Evolutionary conservation across 2,797 vertebrate species (phyloP).

Genomic region (Columba guinea): DNA sequence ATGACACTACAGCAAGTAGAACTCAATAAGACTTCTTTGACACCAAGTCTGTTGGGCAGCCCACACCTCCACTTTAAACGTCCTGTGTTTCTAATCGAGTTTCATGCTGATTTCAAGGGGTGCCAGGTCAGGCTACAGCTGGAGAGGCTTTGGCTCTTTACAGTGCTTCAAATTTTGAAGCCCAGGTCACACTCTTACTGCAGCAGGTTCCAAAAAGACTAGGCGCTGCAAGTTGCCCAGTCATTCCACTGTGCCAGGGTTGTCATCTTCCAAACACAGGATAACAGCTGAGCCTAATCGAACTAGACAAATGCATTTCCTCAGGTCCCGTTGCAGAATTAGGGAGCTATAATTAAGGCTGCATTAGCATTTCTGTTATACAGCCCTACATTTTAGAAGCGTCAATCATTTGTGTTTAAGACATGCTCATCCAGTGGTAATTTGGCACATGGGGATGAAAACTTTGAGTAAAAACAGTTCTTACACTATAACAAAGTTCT

Average conservation of each 20-base stretch:
- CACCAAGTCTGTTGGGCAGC: neutral
- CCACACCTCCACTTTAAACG: neutral
- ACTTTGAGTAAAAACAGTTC: neutral
- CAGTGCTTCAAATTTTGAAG: neutral
- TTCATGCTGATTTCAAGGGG: neutral
- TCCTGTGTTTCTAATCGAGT: neutral
- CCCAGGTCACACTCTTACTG: too few relatives aligned
- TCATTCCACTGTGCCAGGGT: neutral
- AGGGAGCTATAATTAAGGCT: neutral
- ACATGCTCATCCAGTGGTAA: neutral
- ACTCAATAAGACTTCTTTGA: neutral
- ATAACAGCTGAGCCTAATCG: slow-evolving; percentile 23
- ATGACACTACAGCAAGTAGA: neutral
- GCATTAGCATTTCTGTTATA: neutral
- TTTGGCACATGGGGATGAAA: neutral
- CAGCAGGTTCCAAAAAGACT: neutral
- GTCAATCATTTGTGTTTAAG: neutral
- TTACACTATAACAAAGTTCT: neutral
- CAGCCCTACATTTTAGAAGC: neutral
- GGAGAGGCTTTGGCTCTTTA: neutral
- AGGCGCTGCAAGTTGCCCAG: neutral
- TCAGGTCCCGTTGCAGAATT: neutral
- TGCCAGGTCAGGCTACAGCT: neutral
- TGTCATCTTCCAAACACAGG: neutral
- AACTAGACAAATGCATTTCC: slow-evolving; percentile 23